Evolutionary conservation across 2,113 vertebrate genomes (phyloP).

Genomic region (Condylura cristata): DNA sequence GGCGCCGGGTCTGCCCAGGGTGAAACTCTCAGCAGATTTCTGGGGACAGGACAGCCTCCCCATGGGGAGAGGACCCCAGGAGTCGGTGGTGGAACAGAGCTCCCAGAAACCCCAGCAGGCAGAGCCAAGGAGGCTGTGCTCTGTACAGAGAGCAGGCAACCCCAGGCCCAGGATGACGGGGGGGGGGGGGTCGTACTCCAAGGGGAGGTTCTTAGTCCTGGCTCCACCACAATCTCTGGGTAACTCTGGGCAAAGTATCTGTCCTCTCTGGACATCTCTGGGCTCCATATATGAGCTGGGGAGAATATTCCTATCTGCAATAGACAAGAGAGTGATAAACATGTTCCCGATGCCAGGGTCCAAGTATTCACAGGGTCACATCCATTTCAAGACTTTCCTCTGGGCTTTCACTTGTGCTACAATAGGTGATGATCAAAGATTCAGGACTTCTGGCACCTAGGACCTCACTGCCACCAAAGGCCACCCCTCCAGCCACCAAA

Average conservation of each 20-base stretch:
- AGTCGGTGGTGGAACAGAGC: background rate
- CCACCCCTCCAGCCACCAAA: background rate
- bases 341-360: background rate
- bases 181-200: background rate
- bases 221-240: background rate
- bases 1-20: background rate
- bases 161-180: background rate
- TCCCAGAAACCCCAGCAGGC: background rate
- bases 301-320: background rate
- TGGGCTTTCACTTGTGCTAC: background rate
- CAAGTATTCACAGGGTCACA: background rate
- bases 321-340: background rate
- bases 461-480: background rate
- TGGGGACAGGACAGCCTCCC: background rate
- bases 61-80: background rate
- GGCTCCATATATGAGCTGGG: background rate
- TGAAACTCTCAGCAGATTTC: background rate
- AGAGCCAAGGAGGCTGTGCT: background rate
- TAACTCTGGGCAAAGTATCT: background rate
- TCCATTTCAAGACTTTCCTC: slow-evolving; percentile 29
- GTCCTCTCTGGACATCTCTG: slow-evolving; percentile 38
- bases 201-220: background rate
- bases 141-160: background rate
- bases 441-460: background rate
- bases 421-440: background rate